Evolutionary conservation across 2,797 vertebrate species (phyloP).

Genomic region (Acanthis flammea): DNA sequence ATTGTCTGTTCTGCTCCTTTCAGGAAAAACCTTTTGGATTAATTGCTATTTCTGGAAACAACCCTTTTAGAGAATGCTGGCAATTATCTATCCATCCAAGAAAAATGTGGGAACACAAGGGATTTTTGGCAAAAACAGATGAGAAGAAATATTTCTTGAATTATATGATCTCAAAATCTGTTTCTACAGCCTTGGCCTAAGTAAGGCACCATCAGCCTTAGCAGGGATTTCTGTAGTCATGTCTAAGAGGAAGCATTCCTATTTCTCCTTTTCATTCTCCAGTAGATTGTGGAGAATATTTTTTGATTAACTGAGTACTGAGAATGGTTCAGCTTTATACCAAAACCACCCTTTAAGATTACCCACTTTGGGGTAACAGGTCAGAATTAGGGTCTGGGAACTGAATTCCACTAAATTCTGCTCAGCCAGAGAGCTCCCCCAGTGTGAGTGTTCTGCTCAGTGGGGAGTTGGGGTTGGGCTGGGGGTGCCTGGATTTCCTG

Average conservation of each 20-base stretch:
- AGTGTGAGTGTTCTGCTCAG: neutral
- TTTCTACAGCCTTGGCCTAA: neutral
- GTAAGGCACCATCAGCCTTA: neutral
- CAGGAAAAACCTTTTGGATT: neutral
- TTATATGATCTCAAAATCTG: neutral
- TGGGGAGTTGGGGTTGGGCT: rapidly evolving
- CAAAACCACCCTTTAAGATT: neutral
- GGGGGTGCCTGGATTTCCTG: neutral
- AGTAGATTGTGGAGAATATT: neutral
- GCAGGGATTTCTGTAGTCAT: neutral
- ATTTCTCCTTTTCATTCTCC: neutral
- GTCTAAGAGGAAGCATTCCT: neutral
- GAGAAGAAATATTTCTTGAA: neutral
- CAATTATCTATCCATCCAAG: neutral
- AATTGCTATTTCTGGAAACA: neutral
- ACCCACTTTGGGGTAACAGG: neutral
- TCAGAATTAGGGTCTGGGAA: neutral
- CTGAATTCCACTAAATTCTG: neutral
- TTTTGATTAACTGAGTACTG: neutral
- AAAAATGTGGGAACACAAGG: neutral
- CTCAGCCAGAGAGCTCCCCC: neutral
- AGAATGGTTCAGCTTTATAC: neutral
- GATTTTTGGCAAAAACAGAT: neutral
- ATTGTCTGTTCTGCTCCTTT: neutral
- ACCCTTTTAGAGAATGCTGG: neutral